Conservation (phyloP, 2,797 vertebrate species). For the Spondyliosoma cantharus region DNA sequence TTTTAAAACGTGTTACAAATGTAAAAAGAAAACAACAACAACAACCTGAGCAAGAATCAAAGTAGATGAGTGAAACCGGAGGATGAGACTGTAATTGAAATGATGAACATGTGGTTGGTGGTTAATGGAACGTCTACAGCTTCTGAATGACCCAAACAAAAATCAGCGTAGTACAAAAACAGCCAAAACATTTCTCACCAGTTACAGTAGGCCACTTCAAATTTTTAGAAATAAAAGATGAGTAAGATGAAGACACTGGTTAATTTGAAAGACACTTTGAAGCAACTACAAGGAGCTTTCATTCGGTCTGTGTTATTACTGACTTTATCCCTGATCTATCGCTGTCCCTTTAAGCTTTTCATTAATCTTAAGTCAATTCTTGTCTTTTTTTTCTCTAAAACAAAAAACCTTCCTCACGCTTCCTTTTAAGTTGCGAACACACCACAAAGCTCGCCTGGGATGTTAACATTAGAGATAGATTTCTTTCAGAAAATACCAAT, state of each 20-base stretch:
- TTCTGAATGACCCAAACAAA: background rate
- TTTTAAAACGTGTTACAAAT: conserved; percentile 55
- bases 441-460: too few species aligned
- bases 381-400: too few species aligned
- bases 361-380: too few species aligned
- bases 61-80: conserved; percentile 19
- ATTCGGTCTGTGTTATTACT: too few species aligned
- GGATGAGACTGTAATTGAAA: conserved; percentile 15
- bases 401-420: too few species aligned
- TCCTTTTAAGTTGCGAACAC: too few species aligned
- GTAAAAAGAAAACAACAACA: conserved; percentile 18
- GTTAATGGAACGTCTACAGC: conserved; percentile 11
- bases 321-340: too few species aligned
- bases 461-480: too few species aligned
- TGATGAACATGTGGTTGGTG: conserved; percentile 6
- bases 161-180: conserved; percentile 30
- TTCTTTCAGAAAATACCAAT: too few species aligned
- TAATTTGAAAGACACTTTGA: conserved; percentile 29
- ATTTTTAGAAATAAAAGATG: conserved; percentile 19
- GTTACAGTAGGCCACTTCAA: conserved; percentile 30
- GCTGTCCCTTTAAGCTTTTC: too few species aligned
- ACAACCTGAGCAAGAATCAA: conserved; percentile 70
- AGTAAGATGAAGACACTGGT: background rate
- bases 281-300: too few species aligned
- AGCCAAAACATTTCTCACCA: background rate